Base-by-base conservation (phyloP, 2,888 invertebrate genomes). In the Microctonus aethiopoides region DNA sequence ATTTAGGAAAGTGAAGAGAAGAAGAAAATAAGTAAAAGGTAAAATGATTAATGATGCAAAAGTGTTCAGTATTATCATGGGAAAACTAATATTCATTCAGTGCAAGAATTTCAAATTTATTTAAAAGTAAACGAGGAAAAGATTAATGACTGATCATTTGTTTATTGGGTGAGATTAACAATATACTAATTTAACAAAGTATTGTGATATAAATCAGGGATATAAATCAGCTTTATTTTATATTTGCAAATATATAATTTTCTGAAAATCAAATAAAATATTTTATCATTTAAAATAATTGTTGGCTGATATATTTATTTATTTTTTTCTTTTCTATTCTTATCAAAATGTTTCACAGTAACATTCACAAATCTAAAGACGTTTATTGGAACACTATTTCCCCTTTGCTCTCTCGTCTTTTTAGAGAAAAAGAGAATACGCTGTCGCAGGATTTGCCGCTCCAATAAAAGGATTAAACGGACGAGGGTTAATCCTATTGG, bases 391-490 rank as follows among this genome's bases (percentile, higher is more conserved):
- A 46, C 16, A 16, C 46, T 9, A n/a, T 29, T 5, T 16, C 13
- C 56, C 65, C 70, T 67, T 54, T 72, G 65, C 62, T 52, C 70
- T 52, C 46, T 16, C 16, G 3, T 46, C 9, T 16, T 46, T 46
- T 46, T 16, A 46, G 1, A 46, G 16, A 9, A n/a, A 46, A n/a
- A 46, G 46, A 20, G 46, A 46, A 16, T 39, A n/a, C 46, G 16
- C 82, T 78, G 79, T 80, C 82, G 77, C 78, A 79, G 83, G 83
- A 83, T 84, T 85, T 82, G 79, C 81, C 79, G 78, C 78, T 74
- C 83, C 84, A 85, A 84, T 85, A 85, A 85, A 84, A 82, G 84
- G 85, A 85, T 85, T 85, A 84, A 82, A 80, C 78, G 81, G 81
- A 85, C 84, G 83, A 83, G 82, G 84, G 82, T 84, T 85, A 85